Evolutionary conservation across 2,888 invertebrate species (phyloP).

Genomic region (Pollenia amentaria): DNA sequence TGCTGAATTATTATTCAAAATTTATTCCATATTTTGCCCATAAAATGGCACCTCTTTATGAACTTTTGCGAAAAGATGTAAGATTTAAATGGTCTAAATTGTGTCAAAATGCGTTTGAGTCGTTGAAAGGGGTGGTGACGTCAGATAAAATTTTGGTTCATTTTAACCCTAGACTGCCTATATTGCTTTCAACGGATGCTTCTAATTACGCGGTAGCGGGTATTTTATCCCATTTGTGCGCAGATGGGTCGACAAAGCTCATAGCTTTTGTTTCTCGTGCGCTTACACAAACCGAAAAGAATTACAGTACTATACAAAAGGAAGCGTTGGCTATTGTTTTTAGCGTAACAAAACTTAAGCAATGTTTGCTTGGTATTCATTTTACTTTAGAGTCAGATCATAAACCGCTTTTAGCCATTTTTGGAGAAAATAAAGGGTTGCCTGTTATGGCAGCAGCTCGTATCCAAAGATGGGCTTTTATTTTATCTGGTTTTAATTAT

Average conservation of each 20-base stretch:
- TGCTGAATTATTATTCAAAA: conserved; percentile 70
- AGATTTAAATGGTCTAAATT: conserved; percentile 77
- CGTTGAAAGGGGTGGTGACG: conserved; percentile 75
- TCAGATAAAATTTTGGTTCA: conserved; percentile 70
- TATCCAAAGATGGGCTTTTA: conserved; percentile 47
- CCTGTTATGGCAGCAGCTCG: conserved; percentile 50
- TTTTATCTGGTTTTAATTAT: conserved; percentile 61
- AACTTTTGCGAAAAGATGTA: conserved; percentile 41
- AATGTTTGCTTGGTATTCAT: conserved; percentile 51
- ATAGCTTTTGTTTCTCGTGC: conserved; percentile 73
- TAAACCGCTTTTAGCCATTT: conserved; percentile 56
- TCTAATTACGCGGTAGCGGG: conserved; percentile 70
- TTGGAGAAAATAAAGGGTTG: conserved; percentile 28
- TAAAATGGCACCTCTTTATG: conserved; percentile 52
- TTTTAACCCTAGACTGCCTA: conserved; percentile 65
- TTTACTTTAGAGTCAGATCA: conserved; percentile 58
- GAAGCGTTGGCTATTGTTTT: conserved; percentile 56
- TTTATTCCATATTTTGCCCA: conserved; percentile 68
- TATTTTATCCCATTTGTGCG: conserved; percentile 64
- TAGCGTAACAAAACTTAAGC: conserved; percentile 47
- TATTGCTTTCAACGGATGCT: conserved; percentile 76
- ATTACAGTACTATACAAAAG: conserved; percentile 57
- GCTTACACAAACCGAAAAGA: conserved; percentile 60
- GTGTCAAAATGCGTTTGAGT: conserved; percentile 76
- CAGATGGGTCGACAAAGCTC: conserved; percentile 52